These are phyloP conservation scores for Dynastes tityus DNA, from an alignment of 2,888 invertebrate genomes.

Conservation along the genomic window DNA sequence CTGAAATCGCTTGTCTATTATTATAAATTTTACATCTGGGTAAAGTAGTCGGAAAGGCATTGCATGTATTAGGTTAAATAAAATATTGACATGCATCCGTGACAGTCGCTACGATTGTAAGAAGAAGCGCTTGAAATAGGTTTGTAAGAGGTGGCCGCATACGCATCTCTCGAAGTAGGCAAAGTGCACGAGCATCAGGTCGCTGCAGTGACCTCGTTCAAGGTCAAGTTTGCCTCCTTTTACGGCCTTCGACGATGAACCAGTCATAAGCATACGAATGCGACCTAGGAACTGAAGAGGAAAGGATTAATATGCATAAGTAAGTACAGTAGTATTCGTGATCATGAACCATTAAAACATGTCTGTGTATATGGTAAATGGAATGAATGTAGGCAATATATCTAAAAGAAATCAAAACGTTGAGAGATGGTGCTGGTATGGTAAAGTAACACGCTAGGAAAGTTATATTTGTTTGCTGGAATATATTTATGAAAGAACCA, in stretches of 20 bases:
- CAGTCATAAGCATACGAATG: constrained; percentile 10
- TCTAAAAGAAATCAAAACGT: too few relatives aligned
- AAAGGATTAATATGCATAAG: constrained; percentile 14
- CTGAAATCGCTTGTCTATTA: too few relatives aligned
- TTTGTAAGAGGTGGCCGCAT: constrained; percentile 48
- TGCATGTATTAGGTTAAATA: too few relatives aligned
- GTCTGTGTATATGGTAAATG: background rate
- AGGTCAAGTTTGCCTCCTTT: constrained; percentile 66
- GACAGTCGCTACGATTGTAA: background rate
- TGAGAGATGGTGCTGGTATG: too few relatives aligned
- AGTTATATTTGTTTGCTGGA: too few relatives aligned
- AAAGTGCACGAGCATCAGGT: constrained; percentile 66
- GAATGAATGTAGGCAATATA: too few relatives aligned
- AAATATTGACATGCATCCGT: background rate
- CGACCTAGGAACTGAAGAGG: constrained; percentile 3
- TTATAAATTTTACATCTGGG: too few relatives aligned
- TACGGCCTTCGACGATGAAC: constrained; percentile 53
- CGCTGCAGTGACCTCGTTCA: constrained; percentile 69
- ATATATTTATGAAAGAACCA: too few relatives aligned
- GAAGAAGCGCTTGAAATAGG: constrained; percentile 41
- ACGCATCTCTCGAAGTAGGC: constrained; percentile 65
- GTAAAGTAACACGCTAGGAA: too few relatives aligned
- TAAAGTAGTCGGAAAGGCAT: too few relatives aligned
- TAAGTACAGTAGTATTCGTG: background rate
- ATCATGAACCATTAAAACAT: background rate